Percentiles rank a stretch among this genome's conserved stretches.
phyloP scores from a whole-genome alignment of 2,113 vertebrate genomes.

The Gadus macrocephalus region DNA sequence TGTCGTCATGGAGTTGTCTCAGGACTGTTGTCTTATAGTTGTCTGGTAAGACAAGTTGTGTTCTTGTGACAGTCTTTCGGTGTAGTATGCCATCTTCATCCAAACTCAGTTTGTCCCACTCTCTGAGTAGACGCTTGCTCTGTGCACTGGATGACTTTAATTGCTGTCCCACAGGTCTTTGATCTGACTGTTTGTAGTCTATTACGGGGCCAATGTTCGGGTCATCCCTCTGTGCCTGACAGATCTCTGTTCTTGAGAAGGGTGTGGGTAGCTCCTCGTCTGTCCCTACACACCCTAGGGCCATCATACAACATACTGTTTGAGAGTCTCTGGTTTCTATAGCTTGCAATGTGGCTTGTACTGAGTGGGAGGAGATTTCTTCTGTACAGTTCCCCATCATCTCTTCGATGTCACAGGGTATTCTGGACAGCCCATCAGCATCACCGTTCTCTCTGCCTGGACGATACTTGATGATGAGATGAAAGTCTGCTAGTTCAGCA shows the following conservation, averaged over 20 bases:
- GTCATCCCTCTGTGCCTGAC: no score
- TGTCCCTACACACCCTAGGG: no score
- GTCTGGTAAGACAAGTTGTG: no score
- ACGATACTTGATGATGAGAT: not conserved
- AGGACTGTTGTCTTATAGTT: not conserved
- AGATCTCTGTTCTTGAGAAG: no score
- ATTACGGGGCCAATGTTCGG: no score
- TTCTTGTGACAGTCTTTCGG: no score
- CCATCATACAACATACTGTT: no score
- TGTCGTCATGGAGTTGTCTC: not conserved
- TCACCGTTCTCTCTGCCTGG: slow-evolving; percentile 4
- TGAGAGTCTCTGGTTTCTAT: not conserved
- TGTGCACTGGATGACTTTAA: not conserved
- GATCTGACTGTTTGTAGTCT: no score
- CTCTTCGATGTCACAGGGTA: not conserved
- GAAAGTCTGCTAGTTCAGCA: not conserved
- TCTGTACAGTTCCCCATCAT: not conserved
- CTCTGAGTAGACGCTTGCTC: not conserved
- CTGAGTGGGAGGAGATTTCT: not conserved
- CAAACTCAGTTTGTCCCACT: not conserved
- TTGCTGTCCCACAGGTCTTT: no score
- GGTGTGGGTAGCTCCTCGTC: no score
- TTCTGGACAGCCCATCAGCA: not conserved
- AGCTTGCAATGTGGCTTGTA: not conserved
- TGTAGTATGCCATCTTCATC: not conserved